These are phyloP conservation scores for Idaea aversata DNA, from an alignment of 2,888 invertebrate genomes.

Conservation along the genomic window DNA sequence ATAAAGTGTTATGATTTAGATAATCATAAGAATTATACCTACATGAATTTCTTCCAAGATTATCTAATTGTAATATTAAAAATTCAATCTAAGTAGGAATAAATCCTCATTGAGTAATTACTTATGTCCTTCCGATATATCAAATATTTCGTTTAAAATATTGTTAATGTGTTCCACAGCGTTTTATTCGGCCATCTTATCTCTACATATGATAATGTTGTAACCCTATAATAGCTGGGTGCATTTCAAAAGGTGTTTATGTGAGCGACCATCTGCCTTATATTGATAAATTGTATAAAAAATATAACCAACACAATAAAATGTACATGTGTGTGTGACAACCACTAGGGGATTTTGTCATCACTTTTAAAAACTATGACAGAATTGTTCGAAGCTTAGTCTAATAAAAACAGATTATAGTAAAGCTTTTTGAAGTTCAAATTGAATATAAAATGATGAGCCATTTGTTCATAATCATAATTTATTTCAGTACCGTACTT, in stretches of 20 bases:
- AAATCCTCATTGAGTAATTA: neutral
- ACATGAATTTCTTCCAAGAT: neutral
- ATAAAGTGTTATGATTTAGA: neutral
- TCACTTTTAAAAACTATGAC: conserved; percentile 28
- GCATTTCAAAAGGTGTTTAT: conserved; percentile 74
- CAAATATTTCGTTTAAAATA: neutral
- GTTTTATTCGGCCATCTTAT: conserved; percentile 53
- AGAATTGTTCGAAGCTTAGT: neutral
- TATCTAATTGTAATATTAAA: neutral
- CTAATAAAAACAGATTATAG: conserved; percentile 3
- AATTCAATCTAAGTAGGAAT: neutral
- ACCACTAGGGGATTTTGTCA: conserved; percentile 36
- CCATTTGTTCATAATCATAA: too few relatives aligned
- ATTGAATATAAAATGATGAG: neutral
- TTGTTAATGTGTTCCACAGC: neutral
- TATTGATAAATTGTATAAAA: conserved; percentile 77
- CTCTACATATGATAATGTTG: conserved; percentile 65
- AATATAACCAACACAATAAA: conserved; percentile 54
- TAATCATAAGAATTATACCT: neutral
- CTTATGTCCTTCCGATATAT: neutral
- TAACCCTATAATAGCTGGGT: conserved; percentile 71
- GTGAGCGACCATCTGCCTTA: conserved; percentile 72
- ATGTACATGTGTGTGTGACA: conserved; percentile 42
- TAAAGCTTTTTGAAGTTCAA: neutral
- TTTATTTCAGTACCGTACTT: too few relatives aligned